Evolutionary conservation across 2,113 vertebrate species (phyloP).

Genomic region (Chascanopsetta lugubris): DNA sequence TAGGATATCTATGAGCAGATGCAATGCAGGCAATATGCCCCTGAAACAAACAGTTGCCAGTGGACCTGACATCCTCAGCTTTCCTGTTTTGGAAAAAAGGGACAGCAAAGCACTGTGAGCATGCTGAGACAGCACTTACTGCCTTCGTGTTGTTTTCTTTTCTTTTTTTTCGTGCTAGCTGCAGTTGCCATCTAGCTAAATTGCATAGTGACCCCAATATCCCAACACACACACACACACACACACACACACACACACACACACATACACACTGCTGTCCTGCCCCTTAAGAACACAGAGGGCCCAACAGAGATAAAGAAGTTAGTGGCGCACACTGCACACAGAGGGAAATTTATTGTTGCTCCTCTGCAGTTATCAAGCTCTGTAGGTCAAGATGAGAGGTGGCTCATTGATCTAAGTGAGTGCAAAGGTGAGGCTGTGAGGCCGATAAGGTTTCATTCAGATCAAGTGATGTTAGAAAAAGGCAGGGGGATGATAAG

Average conservation of each 20-base stretch:
- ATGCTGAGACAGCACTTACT: slow-evolving; percentile 45
- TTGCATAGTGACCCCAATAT: slow-evolving; percentile 67
- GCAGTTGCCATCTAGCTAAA: slow-evolving; percentile 52
- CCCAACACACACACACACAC: slow-evolving; percentile 28
- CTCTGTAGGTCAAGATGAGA: slow-evolving; percentile 52
- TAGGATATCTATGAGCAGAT: neutral
- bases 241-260: slow-evolving; percentile 23
- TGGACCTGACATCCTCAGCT: slow-evolving; percentile 54
- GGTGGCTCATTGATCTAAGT: slow-evolving; percentile 38
- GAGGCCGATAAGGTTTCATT: slow-evolving; percentile 17
- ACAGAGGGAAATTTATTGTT: slow-evolving; percentile 7
- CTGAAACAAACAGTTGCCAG: slow-evolving; percentile 60
- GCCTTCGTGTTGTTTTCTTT: slow-evolving; percentile 42
- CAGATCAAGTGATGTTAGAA: slow-evolving; percentile 46
- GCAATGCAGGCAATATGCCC: neutral
- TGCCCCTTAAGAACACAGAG: slow-evolving; percentile 51
- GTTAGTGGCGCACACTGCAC: slow-evolving; percentile 42
- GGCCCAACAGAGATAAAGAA: slow-evolving; percentile 51
- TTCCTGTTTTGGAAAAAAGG: slow-evolving; percentile 53
- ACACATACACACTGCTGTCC: slow-evolving; percentile 30
- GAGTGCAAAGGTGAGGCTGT: slow-evolving; percentile 46
- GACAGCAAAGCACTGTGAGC: slow-evolving; percentile 55
- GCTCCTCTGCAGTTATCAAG: slow-evolving; percentile 46
- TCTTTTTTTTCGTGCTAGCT: slow-evolving; percentile 25
- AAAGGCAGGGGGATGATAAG: slow-evolving; percentile 16